Evolutionary conservation across 2,797 vertebrate species (phyloP).

Genomic region (Oreochromis mossambicus): DNA sequence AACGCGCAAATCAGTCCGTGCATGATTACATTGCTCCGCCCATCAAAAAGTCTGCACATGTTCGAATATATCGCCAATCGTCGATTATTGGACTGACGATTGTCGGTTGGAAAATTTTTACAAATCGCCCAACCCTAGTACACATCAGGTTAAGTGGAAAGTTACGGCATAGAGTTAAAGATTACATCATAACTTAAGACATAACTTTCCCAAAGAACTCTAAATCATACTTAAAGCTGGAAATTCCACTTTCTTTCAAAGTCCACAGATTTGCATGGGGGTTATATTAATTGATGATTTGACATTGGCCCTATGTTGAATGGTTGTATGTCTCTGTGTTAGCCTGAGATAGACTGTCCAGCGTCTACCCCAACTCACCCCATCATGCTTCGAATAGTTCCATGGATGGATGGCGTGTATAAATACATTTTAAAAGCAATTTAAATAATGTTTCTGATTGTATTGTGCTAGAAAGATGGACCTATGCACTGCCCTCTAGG

Average conservation of each 20-base stretch:
- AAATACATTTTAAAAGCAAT: background rate
- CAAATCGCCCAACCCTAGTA: background rate
- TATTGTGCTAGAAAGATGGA: background rate
- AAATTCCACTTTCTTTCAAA: background rate
- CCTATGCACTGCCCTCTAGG: background rate
- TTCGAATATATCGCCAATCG: background rate
- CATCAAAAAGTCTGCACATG: background rate
- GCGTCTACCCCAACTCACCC: background rate
- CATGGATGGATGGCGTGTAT: background rate
- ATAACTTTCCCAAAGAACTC: background rate
- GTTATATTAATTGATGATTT: no score
- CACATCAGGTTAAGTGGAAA: background rate
- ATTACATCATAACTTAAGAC: background rate
- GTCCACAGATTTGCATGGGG: background rate
- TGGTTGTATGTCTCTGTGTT: no score
- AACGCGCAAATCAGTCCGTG: background rate
- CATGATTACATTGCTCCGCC: background rate
- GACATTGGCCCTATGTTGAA: no score
- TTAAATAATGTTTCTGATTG: background rate
- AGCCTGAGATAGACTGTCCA: background rate
- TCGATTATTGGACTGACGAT: background rate
- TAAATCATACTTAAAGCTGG: background rate
- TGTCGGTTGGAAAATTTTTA: background rate
- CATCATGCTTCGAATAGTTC: no score
- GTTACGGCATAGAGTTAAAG: background rate